These are phyloP conservation scores for Carterocephalus palaemon DNA, from an alignment of 2,888 invertebrate species.

Conservation along the genomic window DNA sequence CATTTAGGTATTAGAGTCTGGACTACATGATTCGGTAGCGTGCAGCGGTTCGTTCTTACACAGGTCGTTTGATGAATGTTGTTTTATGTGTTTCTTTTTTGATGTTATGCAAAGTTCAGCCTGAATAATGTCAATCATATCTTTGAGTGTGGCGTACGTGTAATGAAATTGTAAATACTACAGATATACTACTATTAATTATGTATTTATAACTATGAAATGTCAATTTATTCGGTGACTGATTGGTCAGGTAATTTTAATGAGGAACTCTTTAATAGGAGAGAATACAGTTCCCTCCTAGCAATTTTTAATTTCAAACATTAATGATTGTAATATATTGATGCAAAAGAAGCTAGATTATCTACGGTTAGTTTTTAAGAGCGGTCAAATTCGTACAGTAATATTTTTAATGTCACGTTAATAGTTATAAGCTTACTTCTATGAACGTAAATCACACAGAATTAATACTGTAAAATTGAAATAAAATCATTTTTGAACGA, in stretches of 20 bases:
- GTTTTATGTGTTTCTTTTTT: slow-evolving; percentile 72
- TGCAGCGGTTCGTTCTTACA: slow-evolving; percentile 57
- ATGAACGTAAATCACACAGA: slow-evolving; percentile 15
- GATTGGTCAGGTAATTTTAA: slow-evolving; percentile 13
- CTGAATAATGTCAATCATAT: slow-evolving; percentile 78
- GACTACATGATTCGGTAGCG: slow-evolving; percentile 62
- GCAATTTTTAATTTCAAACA: slow-evolving; percentile 18
- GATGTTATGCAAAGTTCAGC: slow-evolving; percentile 66
- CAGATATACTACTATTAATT: slow-evolving; percentile 19
- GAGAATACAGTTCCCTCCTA: slow-evolving; percentile 18
- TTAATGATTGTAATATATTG: slow-evolving; percentile 14
- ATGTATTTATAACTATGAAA: slow-evolving; percentile 23
- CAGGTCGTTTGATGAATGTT: slow-evolving; percentile 67
- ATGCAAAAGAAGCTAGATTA: slow-evolving; percentile 14
- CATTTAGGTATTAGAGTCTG: slow-evolving; percentile 75
- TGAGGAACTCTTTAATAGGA: slow-evolving; percentile 21
- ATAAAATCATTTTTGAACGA: slow-evolving; percentile 19
- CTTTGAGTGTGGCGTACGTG: slow-evolving; percentile 48
- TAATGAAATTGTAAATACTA: slow-evolving; percentile 40
- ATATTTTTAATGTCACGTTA: slow-evolving; percentile 23
- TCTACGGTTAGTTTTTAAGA: slow-evolving; percentile 19
- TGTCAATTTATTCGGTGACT: slow-evolving; percentile 22
- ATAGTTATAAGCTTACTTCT: slow-evolving; percentile 22
- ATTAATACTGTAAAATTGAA: slow-evolving; percentile 11
- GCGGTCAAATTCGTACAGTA: slow-evolving; percentile 26